Base-by-base conservation (phyloP, 2,113 vertebrate genomes). In the Thamnophis sirtalis region DNA sequence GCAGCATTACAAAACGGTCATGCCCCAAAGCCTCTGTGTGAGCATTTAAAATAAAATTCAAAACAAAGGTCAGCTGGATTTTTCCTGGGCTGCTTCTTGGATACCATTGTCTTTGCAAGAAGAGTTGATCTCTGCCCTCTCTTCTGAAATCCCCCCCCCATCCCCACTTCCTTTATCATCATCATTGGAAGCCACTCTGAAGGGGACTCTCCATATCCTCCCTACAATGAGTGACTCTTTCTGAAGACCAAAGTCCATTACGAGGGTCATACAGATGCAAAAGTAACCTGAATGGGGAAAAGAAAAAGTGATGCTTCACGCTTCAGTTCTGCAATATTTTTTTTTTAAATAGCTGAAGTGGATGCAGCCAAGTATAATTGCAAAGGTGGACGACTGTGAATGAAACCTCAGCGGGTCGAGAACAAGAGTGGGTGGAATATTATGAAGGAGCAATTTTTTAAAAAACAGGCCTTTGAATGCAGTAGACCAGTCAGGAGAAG, bases 41-140 rank as follows among this genome's bases (percentile, higher is more conserved):
- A 90, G 93, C 93, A 95, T 93, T 93, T 86, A 24, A 95, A 92
- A 93, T 95, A 92, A 93, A 94, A 93, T 95, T 95, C 49, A 84
- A 93, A 95, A 92, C 90, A 87, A 92, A 84, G 56, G 58, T 26
- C 68, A 19, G 60, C 94, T 93, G 92, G 53, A 3, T 91, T 58
- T 92, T 93, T 91, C 94, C 92, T 11, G 8, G 89, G 91, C 89
- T 96, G 91, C 89, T 96, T 93, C 91, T 95, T 95, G 63, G 91
- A 95, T 95, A 87, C 95, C 94, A 93, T 94, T 93, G 88, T 87
- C 86, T 13, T 84, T 95, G 73, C 94, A 63, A 63, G 24, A 28
- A 13, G 60, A 94, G 87, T 87, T 91, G 91, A 93, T 89, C 93
- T 94, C 94, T 95, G 92, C 92, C 86, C 90, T 89, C 9, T 63